Base-by-base conservation (phyloP, 2,797 vertebrate genomes). In the Squalus acanthias region DNA sequence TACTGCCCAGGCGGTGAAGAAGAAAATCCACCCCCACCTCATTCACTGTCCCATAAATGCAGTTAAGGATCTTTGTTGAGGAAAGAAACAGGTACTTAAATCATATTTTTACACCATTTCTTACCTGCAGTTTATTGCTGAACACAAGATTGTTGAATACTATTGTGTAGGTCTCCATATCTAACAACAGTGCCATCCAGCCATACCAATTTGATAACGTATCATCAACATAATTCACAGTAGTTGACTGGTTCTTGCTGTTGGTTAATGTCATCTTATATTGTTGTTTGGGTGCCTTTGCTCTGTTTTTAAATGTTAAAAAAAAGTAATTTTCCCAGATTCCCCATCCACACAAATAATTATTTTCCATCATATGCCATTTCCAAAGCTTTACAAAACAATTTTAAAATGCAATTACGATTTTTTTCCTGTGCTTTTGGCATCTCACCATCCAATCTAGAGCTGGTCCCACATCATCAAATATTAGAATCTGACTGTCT, bases 151-250 rank as follows among this genome's bases (percentile, higher is more conserved):
- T 97, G 95, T 97, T 96, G 69, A 98, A 98, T 95, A 70, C 96
- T 96, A 98, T 0, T 0, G 26, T 63, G 1, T 98, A 98, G 17
- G 97, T 97, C 96, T 98, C 97, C 96, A 97, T 97, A 97, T 98
- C 98, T 97, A 97, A 96, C 94, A 98, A 97, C 5, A 98, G 97
- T 96, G 96, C 97, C 97, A 98, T 96, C 98, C 98, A 98, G 94
- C 98, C 98, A 87, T 97, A 93, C 0, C 63, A 72, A 70, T 98
- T 97, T 96, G 98, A 98, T 96, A 98, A 96, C 22, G 97, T 98
- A 96, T 98, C 97, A 9, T 8, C 15, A 20, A 98, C 97, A 0
- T 97, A 98, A 96, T 96, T 98, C 96, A 98, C 97, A 74, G 95
- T 97, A 76, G 65, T 97, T 76, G 97, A 97, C 96, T 97, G 97